Base-by-base conservation (phyloP, 2,888 invertebrate species). In the Loripinus fragilis region DNA sequence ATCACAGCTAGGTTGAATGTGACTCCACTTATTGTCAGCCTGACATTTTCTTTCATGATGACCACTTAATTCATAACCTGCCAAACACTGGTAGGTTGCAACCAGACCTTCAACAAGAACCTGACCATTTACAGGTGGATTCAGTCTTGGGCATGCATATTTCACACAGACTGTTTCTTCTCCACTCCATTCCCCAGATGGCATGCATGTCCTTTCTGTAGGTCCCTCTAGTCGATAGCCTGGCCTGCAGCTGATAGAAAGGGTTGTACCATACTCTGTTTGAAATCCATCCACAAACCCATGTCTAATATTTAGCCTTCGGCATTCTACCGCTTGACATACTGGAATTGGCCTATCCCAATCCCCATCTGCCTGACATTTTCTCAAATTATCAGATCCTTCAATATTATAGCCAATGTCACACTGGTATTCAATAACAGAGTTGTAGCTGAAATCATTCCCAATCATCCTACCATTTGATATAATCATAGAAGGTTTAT, bases 191-290 rank as follows among this genome's bases (percentile, higher is more conserved):
- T 77, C 52, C 10, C 93, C 93, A 76, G 91, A 88, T 20, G 89
- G 90, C 42, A 90, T 86, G 81, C 94, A 94, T 3, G 96, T 95
- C 71, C 98, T 95, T 91, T 97, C 97, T 90, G 96, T 96, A 0
- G 97, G 94, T 0, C 99, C 99, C 0, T 98, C 97, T 79, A 98
- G 96, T 92, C 97, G 97, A 94, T 96, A 98, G 0, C 97, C 97
- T 72, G 96, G 96, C 20, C 97, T 97, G 93, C 99, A 99, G 10
- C 96, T 95, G 93, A 98, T 98, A 38, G 95, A 95, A 0, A 89
- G 70, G 0, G 76, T 80, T 8, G 88, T 84, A 1, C 86, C 87
- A 68, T 78, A 90, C 28, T 79, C 84, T 20, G 83, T 84, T 55
- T 85, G 52, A 74, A 88, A 90, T 10, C 84, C 85, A 20, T 88